Base-by-base conservation (phyloP, 2,113 vertebrate genomes). In the Panurus biarmicus region DNA sequence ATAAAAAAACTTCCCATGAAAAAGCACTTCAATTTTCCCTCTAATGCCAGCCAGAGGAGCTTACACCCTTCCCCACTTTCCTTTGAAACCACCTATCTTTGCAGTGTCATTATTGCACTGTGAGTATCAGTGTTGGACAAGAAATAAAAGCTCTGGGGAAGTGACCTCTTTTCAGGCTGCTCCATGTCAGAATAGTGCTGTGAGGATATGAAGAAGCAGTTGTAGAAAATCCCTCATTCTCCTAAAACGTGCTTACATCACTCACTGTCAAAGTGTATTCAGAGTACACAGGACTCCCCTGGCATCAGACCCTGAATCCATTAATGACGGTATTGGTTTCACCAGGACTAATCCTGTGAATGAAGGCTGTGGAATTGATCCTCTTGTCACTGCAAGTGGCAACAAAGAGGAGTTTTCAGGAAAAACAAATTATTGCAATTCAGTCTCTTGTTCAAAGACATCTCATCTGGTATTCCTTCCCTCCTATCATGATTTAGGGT, bases 321-420 rank as follows among this genome's bases (percentile, higher is more conserved):
- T 78, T 95, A 84, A 88, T 58, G 85, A 84, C 4, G 28, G 75
- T 65, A 64, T 94, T 60, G 89, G 64, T 95, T 95, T 94, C 91
- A 91, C 31, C 74, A 74, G 88, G 60, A 24, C 71, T 85, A 85
- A 90, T 75, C 72, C 61, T 57, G 75, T 90, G 51, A 95, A 81
- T 61, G 53, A 69, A 74, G 56, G 47, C 72, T 56, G 64, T 36
- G 69, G 53, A 82, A 95, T 26, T 31, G 75, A 91, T 85, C 78
- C 53, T 44, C 56, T 57, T 83, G 31, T 77, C 85, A 50, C 8
- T 24, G 21, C 56, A 61, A 64, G 75, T 53, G 75, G 14, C 44
- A 74, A 90, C 90, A 94, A 88, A 91, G 51, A 71, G 29, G 44
- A 77, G 35, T 61, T 76, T n/a, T 69, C 56, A 88, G 69, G 48